Evolutionary conservation across 92 coral and sea anemone species (phyloP), one percentile per base, ranked within the genome.

Genomic region (Metridium senile): DNA sequence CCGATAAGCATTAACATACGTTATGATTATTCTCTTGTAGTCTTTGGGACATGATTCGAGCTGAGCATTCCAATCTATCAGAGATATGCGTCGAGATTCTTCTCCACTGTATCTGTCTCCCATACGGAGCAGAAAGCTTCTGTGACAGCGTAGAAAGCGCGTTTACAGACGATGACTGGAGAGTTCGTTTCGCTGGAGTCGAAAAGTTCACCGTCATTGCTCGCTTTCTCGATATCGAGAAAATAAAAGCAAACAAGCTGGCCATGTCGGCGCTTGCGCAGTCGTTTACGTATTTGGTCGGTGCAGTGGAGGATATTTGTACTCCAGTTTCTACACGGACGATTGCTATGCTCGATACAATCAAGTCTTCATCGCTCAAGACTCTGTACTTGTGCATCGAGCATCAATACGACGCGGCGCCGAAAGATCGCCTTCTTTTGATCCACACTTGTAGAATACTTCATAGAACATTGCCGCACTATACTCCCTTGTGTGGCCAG

Each of bases 251-350:
- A 28, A 95, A 93, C 81, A 93, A 84, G 54, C 63, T 87, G 32
- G 97, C 94, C 46, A 90, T 93, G 91, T 95, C 99, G 0, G 94
- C 97, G 0, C 76, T 95, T 53, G 99, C 99, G 11, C 96, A 92
- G 74, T 93, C 96, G 64, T 92, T 95, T 64, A 93, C 99, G 0
- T 92, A 88, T 76, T 65, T 95, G 19, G 99, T 95, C 1, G 99
- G 99, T n/a, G 99, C 99, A 1, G 92, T 95, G 18, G 99, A 95
- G 70, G 99, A 95, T 74, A 81, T 95, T 47, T 95, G 97, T 68
- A 93, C 94, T 47, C 93, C 99, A 34, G 99, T 95, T n/a, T 89
- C 97, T 21, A 74, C 87, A 6, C 85, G 94, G 72, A 87, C 97
- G 20, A 76, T 88, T 18, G 87, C 90, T 80, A 86, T 95, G 89